Evolutionary conservation across 2,888 invertebrate species (phyloP).

Genomic region (Philopedon plagiatum): DNA sequence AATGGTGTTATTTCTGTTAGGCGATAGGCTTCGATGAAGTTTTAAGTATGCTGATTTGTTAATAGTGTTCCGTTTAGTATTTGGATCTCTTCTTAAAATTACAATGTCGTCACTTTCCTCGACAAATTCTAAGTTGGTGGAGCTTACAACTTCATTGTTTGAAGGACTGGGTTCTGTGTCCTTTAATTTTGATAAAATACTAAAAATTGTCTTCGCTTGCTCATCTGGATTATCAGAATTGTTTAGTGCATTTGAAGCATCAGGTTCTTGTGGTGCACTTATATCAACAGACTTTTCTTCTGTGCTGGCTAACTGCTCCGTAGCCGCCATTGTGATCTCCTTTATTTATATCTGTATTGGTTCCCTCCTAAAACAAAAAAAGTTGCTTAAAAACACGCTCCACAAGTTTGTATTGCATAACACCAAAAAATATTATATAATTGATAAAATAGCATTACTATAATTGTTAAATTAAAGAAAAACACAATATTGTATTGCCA

Average conservation of each 20-base stretch:
- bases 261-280: background rate
- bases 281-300: constrained; percentile 6
- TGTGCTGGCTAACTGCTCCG: constrained; percentile 14
- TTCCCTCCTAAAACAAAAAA: constrained; percentile 45
- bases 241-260: background rate
- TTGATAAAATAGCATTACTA: too few relatives aligned
- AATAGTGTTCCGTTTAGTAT: constrained; percentile 52
- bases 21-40: constrained; percentile 56
- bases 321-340: constrained; percentile 31
- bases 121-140: background rate
- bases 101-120: constrained; percentile 51
- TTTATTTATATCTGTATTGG: constrained; percentile 21
- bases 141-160: background rate
- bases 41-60: constrained; percentile 58
- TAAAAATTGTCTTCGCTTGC: constrained; percentile 43
- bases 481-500: too few relatives aligned
- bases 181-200: constrained; percentile 42
- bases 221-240: background rate
- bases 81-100: constrained; percentile 53
- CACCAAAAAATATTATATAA: too few relatives aligned
- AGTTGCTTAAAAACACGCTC: too few relatives aligned
- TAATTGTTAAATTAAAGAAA: too few relatives aligned
- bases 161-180: background rate
- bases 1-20: constrained; percentile 52
- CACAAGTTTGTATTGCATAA: too few relatives aligned